These are phyloP conservation scores for Osmerus mordax DNA, from an alignment of 2,113 vertebrate genomes.

Conservation along the genomic window DNA sequence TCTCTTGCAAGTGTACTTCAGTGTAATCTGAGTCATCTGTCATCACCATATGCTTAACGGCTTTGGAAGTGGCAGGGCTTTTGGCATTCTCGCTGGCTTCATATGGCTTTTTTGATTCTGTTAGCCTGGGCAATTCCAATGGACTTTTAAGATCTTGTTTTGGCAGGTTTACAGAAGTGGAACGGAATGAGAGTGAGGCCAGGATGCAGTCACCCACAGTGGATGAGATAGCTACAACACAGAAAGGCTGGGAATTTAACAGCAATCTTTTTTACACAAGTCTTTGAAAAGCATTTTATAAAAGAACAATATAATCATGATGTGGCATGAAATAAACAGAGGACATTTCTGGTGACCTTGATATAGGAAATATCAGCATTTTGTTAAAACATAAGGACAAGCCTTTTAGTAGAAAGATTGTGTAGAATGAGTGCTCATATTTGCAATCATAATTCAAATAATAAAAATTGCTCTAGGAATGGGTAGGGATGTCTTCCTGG, in stretches of 20 bases:
- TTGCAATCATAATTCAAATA: too few relatives aligned
- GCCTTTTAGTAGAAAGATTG: too few relatives aligned
- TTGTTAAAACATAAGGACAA: too few relatives aligned
- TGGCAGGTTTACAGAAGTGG: constrained; percentile 41
- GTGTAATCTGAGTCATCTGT: constrained; percentile 41
- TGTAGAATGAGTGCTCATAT: too few relatives aligned
- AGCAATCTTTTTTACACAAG: background rate
- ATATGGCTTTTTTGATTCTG: background rate
- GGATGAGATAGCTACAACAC: constrained; percentile 57
- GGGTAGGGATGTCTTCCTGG: too few relatives aligned
- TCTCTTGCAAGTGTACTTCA: background rate
- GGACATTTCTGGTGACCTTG: background rate
- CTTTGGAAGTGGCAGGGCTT: constrained; percentile 36
- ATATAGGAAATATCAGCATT: too few relatives aligned
- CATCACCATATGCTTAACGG: constrained; percentile 45
- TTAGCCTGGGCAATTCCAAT: constrained; percentile 14
- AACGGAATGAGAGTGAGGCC: constrained; percentile 58
- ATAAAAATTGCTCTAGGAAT: too few relatives aligned
- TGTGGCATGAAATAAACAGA: background rate
- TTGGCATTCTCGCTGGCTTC: constrained; percentile 10
- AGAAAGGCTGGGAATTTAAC: background rate
- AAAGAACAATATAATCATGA: background rate
- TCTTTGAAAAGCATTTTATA: background rate
- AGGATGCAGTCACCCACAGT: constrained; percentile 66
- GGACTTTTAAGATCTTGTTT: constrained; percentile 6